phyloP scores from a whole-genome alignment of 2,113 vertebrate species.

The Acanthisitta chloris region DNA sequence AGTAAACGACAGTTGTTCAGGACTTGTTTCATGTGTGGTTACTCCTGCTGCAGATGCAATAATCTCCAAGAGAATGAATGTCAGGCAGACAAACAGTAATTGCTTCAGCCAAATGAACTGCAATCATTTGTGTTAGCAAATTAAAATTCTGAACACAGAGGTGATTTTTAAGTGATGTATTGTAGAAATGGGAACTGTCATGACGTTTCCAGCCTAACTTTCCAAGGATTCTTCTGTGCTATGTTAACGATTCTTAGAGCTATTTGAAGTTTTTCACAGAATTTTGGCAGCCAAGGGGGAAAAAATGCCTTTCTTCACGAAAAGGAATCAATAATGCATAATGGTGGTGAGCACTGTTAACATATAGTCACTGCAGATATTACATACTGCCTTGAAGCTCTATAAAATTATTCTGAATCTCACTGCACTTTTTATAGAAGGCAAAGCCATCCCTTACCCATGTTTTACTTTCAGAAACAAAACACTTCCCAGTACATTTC shows the following conservation, averaged over 20 bases:
- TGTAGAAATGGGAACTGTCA: background rate
- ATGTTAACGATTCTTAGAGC: background rate
- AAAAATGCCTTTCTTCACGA: background rate
- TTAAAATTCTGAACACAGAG: background rate
- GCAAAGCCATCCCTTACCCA: background rate
- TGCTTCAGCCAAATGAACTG: background rate
- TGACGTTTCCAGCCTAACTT: background rate
- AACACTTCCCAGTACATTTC: background rate
- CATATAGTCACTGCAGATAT: background rate
- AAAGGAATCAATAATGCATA: background rate
- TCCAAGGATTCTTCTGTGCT: background rate
- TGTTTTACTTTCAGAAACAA: background rate
- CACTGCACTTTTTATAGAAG: background rate
- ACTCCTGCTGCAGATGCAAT: background rate
- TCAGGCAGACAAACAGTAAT: background rate
- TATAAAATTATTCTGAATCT: background rate
- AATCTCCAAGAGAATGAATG: background rate
- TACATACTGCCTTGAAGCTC: background rate
- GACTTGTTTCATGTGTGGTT: background rate
- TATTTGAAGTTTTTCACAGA: conserved; percentile 10
- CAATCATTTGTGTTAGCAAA: background rate
- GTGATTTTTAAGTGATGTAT: background rate
- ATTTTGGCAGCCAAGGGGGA: background rate
- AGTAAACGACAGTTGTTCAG: background rate
- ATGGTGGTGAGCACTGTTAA: background rate